phyloP scores from a whole-genome alignment of 2,888 invertebrate species.

The Hemaris fuciformis region DNA sequence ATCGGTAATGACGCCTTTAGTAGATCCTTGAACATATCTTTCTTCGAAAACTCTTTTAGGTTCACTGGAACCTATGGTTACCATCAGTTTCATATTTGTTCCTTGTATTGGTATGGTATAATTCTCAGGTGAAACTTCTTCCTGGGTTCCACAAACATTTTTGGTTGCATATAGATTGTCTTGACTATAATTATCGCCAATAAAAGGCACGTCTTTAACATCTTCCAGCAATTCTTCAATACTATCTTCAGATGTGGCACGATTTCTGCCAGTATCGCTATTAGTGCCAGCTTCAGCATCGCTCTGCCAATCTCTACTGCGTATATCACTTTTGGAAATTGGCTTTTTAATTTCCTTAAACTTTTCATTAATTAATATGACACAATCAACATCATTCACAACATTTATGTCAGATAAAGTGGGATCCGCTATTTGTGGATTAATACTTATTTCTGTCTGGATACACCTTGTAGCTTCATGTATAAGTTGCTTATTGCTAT shows the following conservation, averaged over 20 bases:
- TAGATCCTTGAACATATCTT: slow-evolving; percentile 14
- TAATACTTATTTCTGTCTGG: slow-evolving; percentile 72
- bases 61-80: slow-evolving; percentile 42
- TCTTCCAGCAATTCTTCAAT: slow-evolving; percentile 8
- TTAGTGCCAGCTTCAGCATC: slow-evolving; percentile 25
- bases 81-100: slow-evolving; percentile 69
- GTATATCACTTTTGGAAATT: slow-evolving; percentile 24
- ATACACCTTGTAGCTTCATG: slow-evolving; percentile 58
- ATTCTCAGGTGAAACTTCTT: slow-evolving; percentile 33
- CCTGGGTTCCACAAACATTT: not conserved
- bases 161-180: not conserved
- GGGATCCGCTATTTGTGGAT: slow-evolving; percentile 68
- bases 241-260: slow-evolving; percentile 16
- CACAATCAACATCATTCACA: slow-evolving; percentile 48
- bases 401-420: slow-evolving; percentile 62
- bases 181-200: not conserved
- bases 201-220: not conserved
- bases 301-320: slow-evolving; percentile 19
- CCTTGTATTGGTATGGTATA: slow-evolving; percentile 66
- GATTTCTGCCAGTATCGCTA: slow-evolving; percentile 22
- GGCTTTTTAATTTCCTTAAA: slow-evolving; percentile 36
- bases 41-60: slow-evolving; percentile 16
- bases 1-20: slow-evolving; percentile 43
- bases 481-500: slow-evolving; percentile 24
- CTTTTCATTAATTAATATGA: slow-evolving; percentile 48